Evolutionary conservation across 2,888 invertebrate species (phyloP).

Genomic region (Argyresthia goedartella): DNA sequence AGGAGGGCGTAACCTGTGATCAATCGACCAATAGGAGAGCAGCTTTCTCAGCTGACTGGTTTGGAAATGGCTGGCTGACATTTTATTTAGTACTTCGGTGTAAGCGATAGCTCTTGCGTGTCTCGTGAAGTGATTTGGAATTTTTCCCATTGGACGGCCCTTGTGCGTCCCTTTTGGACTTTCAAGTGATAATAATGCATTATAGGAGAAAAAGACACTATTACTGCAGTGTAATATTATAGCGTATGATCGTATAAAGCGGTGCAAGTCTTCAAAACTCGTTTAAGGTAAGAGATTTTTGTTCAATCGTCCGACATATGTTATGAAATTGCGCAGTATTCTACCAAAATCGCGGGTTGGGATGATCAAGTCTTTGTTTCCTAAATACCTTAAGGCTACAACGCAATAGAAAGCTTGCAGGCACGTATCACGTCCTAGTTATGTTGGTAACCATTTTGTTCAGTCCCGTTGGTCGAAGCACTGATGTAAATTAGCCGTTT

Average conservation of each 20-base stretch:
- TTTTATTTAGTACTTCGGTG: slow-evolving; percentile 46
- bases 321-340: background rate
- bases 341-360: background rate
- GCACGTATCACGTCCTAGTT: slow-evolving; percentile 24
- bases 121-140: slow-evolving; percentile 15
- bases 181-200: slow-evolving; percentile 67
- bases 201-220: slow-evolving; percentile 67
- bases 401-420: background rate
- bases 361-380: slow-evolving; percentile 18
- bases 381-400: slow-evolving; percentile 9
- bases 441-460: slow-evolving; percentile 13
- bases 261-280: slow-evolving; percentile 11
- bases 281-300: slow-evolving; percentile 49
- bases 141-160: slow-evolving; percentile 53
- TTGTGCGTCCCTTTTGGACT: slow-evolving; percentile 52
- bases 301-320: slow-evolving; percentile 7
- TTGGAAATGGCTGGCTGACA: slow-evolving; percentile 16
- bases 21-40: slow-evolving; percentile 64
- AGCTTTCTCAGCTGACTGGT: slow-evolving; percentile 49
- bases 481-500: slow-evolving; percentile 16
- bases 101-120: slow-evolving; percentile 1
- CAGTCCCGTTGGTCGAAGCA: background rate
- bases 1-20: slow-evolving; percentile 34
- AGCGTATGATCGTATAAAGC: slow-evolving; percentile 63
- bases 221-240: slow-evolving; percentile 67